phyloP scores from a whole-genome alignment of 2,888 invertebrate genomes.

The Trilocha varians region DNA sequence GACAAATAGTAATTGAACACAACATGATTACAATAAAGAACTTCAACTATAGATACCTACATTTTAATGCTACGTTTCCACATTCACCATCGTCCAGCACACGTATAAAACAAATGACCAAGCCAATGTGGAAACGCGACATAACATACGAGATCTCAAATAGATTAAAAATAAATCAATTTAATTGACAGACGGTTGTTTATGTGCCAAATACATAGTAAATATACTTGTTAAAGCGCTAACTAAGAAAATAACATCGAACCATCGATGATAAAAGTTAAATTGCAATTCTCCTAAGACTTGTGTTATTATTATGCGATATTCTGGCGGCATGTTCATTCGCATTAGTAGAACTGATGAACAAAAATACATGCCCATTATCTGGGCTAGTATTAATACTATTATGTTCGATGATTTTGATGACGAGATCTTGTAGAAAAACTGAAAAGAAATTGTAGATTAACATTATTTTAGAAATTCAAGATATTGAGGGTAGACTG shows the following conservation, averaged over 20 bases:
- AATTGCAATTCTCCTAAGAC: constrained; percentile 98
- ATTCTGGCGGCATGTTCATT: constrained; percentile 99
- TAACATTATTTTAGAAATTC: not conserved
- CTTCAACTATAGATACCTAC: too few relatives aligned
- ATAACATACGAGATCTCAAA: too few relatives aligned
- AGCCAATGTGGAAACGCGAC: too few relatives aligned
- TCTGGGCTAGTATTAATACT: constrained; percentile 95
- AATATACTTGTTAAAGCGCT: constrained; percentile 96
- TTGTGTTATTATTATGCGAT: constrained; percentile 87
- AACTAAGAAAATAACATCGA: constrained; percentile 98
- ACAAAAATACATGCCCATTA: constrained; percentile 99
- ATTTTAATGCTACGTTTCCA: too few relatives aligned
- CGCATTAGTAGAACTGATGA: constrained; percentile 97
- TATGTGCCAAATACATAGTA: constrained; percentile 96
- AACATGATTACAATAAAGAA: too few relatives aligned
- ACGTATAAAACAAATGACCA: too few relatives aligned
- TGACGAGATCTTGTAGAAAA: constrained; percentile 99
- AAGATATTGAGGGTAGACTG: not conserved
- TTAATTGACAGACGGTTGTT: constrained; percentile 78
- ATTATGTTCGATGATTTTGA: constrained; percentile 99
- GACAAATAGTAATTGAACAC: too few relatives aligned
- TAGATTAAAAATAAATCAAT: too few relatives aligned
- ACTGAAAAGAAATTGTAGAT: constrained; percentile 73
- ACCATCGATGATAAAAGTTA: constrained; percentile 99
- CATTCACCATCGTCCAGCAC: too few relatives aligned